Evolutionary conservation across 2,888 invertebrate species (phyloP).

Genomic region (Apomyelois bistriatella): DNA sequence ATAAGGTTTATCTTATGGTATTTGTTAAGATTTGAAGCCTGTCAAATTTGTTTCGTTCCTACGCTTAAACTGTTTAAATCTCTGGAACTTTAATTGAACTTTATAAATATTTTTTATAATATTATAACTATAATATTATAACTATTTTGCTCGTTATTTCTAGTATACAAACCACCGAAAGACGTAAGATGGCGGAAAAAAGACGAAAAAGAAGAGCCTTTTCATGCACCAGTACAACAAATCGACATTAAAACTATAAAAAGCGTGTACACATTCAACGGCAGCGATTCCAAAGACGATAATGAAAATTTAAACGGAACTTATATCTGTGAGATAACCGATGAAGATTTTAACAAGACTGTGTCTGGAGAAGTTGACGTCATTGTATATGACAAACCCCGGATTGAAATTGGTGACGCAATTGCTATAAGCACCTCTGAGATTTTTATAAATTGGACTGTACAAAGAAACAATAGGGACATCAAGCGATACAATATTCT

Average conservation of each 20-base stretch:
- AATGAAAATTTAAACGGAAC: constrained; percentile 83
- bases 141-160: constrained; percentile 14
- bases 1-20: too few species aligned
- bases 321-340: constrained; percentile 57
- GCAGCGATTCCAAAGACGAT: constrained; percentile 57
- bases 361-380: constrained; percentile 69
- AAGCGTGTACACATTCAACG: constrained; percentile 69
- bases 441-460: constrained; percentile 91
- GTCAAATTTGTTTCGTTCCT: too few species aligned
- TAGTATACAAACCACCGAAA: constrained; percentile 58
- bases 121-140: too few species aligned
- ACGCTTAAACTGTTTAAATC: too few species aligned
- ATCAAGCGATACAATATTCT: constrained; percentile 72
- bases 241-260: constrained; percentile 80
- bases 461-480: constrained; percentile 86
- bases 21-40: too few species aligned
- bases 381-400: constrained; percentile 84
- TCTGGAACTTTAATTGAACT: too few species aligned
- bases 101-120: not conserved
- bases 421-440: constrained; percentile 87
- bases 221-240: constrained; percentile 7
- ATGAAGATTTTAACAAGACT: constrained; percentile 48
- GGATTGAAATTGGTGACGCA: constrained; percentile 84
- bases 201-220: constrained; percentile 31
- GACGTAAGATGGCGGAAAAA: constrained; percentile 58